Conservation (phyloP, 2,797 vertebrate genomes). For the Chiloscyllium punctatum region DNA sequence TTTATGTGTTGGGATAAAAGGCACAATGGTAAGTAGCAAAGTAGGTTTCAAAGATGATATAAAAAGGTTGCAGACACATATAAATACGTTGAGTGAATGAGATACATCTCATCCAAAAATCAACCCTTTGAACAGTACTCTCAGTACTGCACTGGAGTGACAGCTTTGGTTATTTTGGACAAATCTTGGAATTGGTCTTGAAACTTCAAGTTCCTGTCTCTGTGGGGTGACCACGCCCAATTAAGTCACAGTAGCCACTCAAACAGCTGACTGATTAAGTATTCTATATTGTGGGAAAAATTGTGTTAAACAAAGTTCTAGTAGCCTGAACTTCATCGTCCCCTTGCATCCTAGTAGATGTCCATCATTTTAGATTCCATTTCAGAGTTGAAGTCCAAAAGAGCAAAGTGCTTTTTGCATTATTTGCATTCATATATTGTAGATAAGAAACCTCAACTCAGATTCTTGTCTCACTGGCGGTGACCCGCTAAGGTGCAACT, state of each 20-base stretch:
- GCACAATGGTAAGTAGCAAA: no score
- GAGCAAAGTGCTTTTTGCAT: neutral
- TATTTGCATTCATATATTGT: neutral
- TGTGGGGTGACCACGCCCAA: neutral
- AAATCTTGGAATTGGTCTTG: neutral
- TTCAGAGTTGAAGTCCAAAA: neutral
- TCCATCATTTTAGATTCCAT: neutral
- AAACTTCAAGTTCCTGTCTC: neutral
- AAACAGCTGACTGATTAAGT: neutral
- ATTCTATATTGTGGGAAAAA: neutral
- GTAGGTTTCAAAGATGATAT: no score
- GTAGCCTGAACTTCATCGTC: neutral
- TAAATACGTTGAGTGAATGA: neutral
- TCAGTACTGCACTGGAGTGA: neutral
- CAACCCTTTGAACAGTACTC: neutral
- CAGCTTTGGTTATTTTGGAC: neutral
- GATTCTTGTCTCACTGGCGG: neutral
- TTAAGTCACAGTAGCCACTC: neutral
- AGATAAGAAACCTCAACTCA: neutral
- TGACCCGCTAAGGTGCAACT: neutral
- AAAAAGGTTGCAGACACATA: no score
- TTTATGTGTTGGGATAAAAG: no score
- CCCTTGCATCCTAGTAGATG: neutral
- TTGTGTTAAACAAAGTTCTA: neutral
- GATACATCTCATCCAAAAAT: neutral